Conservation (phyloP, 2,113 vertebrate species). For the Heteronetta atricapilla region DNA sequence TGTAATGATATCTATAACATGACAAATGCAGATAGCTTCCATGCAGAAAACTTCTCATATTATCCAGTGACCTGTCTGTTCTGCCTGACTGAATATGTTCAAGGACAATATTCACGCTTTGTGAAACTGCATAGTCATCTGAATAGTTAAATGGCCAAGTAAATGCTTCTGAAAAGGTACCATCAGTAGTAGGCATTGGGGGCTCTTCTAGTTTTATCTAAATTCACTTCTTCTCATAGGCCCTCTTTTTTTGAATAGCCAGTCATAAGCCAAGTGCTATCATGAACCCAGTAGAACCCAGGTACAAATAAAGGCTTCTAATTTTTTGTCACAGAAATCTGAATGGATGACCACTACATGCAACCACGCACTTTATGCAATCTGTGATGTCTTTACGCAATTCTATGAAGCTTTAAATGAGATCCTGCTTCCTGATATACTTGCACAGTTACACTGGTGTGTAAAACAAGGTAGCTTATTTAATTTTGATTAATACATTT, state of each 20-base stretch:
- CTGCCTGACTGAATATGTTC: background rate
- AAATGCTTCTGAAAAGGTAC: background rate
- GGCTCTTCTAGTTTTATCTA: background rate
- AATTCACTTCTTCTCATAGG: background rate
- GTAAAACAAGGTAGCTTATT: slow-evolving; percentile 90
- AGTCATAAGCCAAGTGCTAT: background rate
- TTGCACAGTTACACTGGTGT: slow-evolving; percentile 96
- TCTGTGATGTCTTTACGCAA: slow-evolving; percentile 96
- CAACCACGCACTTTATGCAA: slow-evolving; percentile 96
- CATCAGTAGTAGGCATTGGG: background rate
- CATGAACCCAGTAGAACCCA: too few relatives aligned
- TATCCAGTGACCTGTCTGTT: background rate
- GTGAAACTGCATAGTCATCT: background rate
- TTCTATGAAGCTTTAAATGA: slow-evolving; percentile 95
- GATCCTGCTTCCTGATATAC: slow-evolving; percentile 91
- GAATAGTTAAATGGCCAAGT: background rate
- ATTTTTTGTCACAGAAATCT: slow-evolving; percentile 83
- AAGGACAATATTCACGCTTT: background rate
- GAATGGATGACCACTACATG: slow-evolving; percentile 99
- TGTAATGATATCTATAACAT: rapidly evolving
- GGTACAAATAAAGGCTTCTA: background rate
- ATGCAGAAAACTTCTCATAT: background rate
- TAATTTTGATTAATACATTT: background rate
- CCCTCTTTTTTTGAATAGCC: background rate
- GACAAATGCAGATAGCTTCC: background rate